These are phyloP conservation scores for Pampus argenteus DNA, from an alignment of 2,797 vertebrate genomes.

Conservation along the genomic window DNA sequence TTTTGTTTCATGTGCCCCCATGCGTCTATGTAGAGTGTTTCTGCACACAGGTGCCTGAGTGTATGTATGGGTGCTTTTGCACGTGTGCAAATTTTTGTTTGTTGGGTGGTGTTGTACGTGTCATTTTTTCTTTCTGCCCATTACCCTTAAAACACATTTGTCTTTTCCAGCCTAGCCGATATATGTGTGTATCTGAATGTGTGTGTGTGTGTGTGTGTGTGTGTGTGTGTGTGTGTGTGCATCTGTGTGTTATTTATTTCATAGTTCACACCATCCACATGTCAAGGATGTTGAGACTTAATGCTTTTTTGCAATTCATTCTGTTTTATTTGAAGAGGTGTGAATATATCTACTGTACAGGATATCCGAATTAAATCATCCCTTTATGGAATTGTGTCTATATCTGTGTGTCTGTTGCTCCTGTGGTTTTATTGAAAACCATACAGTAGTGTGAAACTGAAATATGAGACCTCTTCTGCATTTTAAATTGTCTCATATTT, in stretches of 20 bases:
- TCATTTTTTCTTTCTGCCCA: constrained; percentile 18
- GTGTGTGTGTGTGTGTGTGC: constrained; percentile 29
- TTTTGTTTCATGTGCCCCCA: constrained; percentile 77
- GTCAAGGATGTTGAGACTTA: constrained; percentile 74
- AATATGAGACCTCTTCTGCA: constrained; percentile 11
- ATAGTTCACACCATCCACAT: constrained; percentile 65
- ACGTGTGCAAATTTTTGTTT: constrained; percentile 59
- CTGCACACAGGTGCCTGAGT: constrained; percentile 70
- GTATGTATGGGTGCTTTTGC: constrained; percentile 61
- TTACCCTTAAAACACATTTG: constrained; percentile 9
- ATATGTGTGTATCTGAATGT: constrained; percentile 22
- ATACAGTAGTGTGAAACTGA: neutral
- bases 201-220: constrained; percentile 27
- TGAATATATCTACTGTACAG: constrained; percentile 84
- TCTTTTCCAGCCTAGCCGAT: constrained; percentile 25
- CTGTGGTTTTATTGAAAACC: neutral
- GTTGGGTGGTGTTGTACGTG: constrained; percentile 44
- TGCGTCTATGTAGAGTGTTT: constrained; percentile 57
- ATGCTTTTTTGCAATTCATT: constrained; percentile 73
- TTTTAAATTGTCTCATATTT: neutral
- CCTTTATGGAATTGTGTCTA: constrained; percentile 63
- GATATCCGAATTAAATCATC: constrained; percentile 78
- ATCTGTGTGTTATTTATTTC: constrained; percentile 81
- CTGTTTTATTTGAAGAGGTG: constrained; percentile 74
- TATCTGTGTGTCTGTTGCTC: constrained; percentile 2